Evolutionary conservation across 2,888 invertebrate species (phyloP).

Genomic region (Chouioia cunea): DNA sequence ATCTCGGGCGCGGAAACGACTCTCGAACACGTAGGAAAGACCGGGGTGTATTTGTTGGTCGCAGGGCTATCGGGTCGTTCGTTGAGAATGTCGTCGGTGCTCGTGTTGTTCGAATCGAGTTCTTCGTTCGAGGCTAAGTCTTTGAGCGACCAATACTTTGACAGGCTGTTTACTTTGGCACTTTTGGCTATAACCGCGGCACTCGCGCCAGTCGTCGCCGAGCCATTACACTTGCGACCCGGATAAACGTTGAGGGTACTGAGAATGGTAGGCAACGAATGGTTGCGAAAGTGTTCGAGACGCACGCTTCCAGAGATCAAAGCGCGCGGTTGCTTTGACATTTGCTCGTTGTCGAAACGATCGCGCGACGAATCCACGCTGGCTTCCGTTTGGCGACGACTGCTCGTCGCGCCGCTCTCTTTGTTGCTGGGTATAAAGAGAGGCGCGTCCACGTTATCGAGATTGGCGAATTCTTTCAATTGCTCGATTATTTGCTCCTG

Average conservation of each 20-base stretch:
- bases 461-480: slow-evolving; percentile 61
- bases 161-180: slow-evolving; percentile 56
- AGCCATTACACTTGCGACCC: slow-evolving; percentile 1
- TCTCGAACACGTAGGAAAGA: slow-evolving; percentile 57
- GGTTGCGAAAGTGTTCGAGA: slow-evolving; percentile 56
- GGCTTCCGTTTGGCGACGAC: too few species aligned
- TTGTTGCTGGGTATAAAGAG: slow-evolving; percentile 56
- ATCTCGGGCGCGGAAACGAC: slow-evolving; percentile 60
- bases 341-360: slow-evolving; percentile 39
- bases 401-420: slow-evolving; percentile 9
- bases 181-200: slow-evolving; percentile 44
- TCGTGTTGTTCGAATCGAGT: slow-evolving; percentile 46
- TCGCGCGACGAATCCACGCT: slow-evolving; percentile 46
- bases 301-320: slow-evolving; percentile 51
- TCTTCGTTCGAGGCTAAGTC: slow-evolving; percentile 56
- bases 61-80: slow-evolving; percentile 18
- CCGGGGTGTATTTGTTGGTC: slow-evolving; percentile 51
- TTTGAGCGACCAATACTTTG: slow-evolving; percentile 62
- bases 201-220: slow-evolving; percentile 41
- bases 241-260: slow-evolving; percentile 52
- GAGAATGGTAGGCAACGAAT: slow-evolving; percentile 57
- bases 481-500: slow-evolving; percentile 63
- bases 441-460: slow-evolving; percentile 60
- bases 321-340: slow-evolving; percentile 44
- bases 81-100: slow-evolving; percentile 38